Evolutionary conservation across 1,140 invertebrate genomes (phyloP).

Genomic region (Bradynema listronoti): DNA sequence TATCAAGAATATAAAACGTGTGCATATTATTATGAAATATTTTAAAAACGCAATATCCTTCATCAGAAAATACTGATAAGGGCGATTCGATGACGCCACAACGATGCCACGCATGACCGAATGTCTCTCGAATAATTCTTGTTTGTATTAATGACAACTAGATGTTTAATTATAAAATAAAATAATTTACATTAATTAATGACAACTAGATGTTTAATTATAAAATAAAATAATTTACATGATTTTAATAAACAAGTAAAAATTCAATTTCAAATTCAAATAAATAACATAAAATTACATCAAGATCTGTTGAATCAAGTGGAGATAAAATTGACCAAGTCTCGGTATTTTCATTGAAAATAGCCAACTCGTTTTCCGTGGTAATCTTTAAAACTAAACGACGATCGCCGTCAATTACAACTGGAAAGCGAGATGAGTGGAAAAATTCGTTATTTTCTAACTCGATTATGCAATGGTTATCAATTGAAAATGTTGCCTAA

Average conservation of each 20-base stretch:
- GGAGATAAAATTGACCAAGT: conserved; percentile 9
- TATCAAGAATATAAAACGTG: conserved; percentile 18
- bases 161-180: background rate
- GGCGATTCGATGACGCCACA: conserved; percentile 21
- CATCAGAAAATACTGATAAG: conserved; percentile 25
- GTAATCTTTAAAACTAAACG: conserved; percentile 15
- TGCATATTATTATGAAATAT: conserved; percentile 17
- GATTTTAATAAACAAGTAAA: background rate
- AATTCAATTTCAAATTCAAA: background rate
- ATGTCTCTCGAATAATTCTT: conserved; percentile 23
- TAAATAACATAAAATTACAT: conserved; percentile 17
- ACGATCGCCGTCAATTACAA: conserved; percentile 20
- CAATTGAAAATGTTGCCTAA: conserved; percentile 20
- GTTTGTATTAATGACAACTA: conserved; percentile 15
- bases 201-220: conserved; percentile 13
- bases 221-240: background rate
- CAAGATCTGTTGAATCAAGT: conserved; percentile 10
- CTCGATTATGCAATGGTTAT: background rate
- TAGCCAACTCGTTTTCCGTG: conserved; percentile 2
- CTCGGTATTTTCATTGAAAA: conserved; percentile 17
- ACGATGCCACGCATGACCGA: conserved; percentile 27
- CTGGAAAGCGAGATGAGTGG: conserved; percentile 19
- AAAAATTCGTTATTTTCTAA: conserved; percentile 7
- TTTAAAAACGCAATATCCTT: conserved; percentile 24
- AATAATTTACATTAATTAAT: background rate